These are phyloP conservation scores for Melieria picta DNA, from an alignment of 2,888 invertebrate genomes.

Conservation along the genomic window DNA sequence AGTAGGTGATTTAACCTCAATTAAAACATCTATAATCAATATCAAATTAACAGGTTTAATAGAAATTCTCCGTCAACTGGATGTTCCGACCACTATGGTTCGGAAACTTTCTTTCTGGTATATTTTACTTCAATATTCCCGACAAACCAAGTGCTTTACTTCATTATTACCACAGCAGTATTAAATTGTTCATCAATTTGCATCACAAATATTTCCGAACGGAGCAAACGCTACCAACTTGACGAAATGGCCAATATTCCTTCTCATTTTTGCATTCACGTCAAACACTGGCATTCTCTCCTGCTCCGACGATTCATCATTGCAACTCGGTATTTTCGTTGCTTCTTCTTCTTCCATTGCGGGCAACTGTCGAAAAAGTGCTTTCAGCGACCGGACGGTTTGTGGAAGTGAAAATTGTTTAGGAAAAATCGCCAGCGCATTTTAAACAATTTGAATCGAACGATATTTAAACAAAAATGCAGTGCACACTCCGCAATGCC, in stretches of 20 bases:
- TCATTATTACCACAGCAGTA: too few species aligned
- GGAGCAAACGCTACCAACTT: not conserved
- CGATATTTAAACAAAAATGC: conserved; percentile 50
- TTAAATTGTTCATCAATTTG: not conserved
- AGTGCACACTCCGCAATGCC: conserved; percentile 55
- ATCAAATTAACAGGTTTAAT: too few species aligned
- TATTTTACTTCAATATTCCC: too few species aligned
- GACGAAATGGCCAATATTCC: not conserved
- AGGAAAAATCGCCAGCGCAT: conserved; percentile 16
- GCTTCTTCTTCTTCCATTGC: not conserved
- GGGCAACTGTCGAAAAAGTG: too few species aligned
- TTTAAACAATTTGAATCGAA: conserved; percentile 18
- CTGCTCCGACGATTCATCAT: not conserved
- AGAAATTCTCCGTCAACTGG: too few species aligned
- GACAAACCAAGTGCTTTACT: too few species aligned
- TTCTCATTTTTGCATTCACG: not conserved
- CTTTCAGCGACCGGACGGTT: conserved; percentile 27
- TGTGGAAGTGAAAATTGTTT: conserved; percentile 26
- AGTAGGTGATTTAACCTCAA: too few species aligned
- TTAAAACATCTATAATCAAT: too few species aligned
- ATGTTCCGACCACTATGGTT: too few species aligned
- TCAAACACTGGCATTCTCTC: conserved; percentile 5
- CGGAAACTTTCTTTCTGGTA: too few species aligned
- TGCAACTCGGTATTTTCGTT: not conserved
- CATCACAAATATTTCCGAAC: not conserved